phyloP scores from a whole-genome alignment of 2,888 invertebrate species.

The Ditula angustiorana region DNA sequence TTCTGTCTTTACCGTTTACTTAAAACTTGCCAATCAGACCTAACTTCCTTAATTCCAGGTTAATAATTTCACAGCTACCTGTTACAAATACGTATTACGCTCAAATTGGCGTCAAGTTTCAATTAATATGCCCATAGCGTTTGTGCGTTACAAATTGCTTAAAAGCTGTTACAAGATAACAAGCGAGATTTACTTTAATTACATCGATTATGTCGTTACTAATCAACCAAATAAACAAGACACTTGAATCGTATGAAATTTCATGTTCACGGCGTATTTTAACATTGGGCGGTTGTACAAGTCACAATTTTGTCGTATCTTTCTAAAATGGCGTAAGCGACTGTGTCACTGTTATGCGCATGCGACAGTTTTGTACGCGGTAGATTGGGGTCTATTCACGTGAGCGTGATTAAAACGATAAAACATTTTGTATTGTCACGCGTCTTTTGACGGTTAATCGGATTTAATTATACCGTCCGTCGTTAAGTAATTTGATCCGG shows the following conservation, averaged over 20 bases:
- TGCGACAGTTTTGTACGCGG: slow-evolving; percentile 38
- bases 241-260: slow-evolving; percentile 8
- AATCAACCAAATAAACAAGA: slow-evolving; percentile 24
- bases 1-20: not conserved
- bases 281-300: not conserved
- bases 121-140: slow-evolving; percentile 36
- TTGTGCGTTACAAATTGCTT: slow-evolving; percentile 52
- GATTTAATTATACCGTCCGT: slow-evolving; percentile 24
- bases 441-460: slow-evolving; percentile 28
- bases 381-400: slow-evolving; percentile 52
- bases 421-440: slow-evolving; percentile 46
- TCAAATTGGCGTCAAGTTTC: slow-evolving; percentile 36
- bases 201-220: slow-evolving; percentile 53
- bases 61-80: slow-evolving; percentile 27
- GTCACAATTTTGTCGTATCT: not conserved
- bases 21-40: not conserved
- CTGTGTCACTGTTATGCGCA: not conserved
- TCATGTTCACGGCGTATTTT: not conserved
- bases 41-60: not conserved
- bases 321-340: not conserved
- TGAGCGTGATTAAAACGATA: slow-evolving; percentile 58
- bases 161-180: slow-evolving; percentile 54
- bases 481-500: slow-evolving; percentile 24
- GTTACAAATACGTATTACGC: slow-evolving; percentile 30
- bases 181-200: slow-evolving; percentile 58